Evolutionary conservation across 2,113 vertebrate species (phyloP), one percentile per base, ranked within the genome.

Genomic region (Esox niger): DNA sequence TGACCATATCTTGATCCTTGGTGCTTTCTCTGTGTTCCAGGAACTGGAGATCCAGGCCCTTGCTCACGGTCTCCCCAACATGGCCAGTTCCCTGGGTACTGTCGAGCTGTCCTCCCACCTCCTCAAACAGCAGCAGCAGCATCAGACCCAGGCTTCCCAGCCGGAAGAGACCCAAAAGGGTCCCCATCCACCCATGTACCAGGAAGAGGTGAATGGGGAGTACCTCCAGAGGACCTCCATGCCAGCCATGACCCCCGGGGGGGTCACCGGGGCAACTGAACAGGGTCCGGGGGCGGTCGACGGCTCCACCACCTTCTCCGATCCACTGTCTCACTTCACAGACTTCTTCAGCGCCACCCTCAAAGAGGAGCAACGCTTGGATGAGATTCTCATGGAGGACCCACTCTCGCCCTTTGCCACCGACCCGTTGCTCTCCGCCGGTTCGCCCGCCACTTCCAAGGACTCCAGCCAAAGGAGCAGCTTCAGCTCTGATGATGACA

Each of bases 41-140:
- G 97, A 99, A 82, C 88, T 98, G 76, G 97, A 98, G 89, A 95
- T 97, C 73, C 97, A 98, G 79, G 96, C 95, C 9, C 92, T 92
- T 60, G 94, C 95, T 26, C 95, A 98, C 0, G 95, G 96, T 56
- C 90, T 99, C 57, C 94, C 95, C 61, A 86, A 85, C 78, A 88
- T 95, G 87, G 68, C 87, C 1, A 80, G 93, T 70, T 83, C 93
- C 0, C 74, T 94, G 76, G 90, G 90, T 5, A 74, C 91, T 0
- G 84, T 85, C 0, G 95, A 97, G 60, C 79, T 95, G 38, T 89
- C 92, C 64, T 83, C 91, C 29, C 93, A 94, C n/a, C 83, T 94
- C 82, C 87, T 93, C 68, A 96, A 95, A 59, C 95, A 94, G 30
- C 87, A 92, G 2, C 82, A 91, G 1, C 82, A 88, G 38, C 95